Base-by-base conservation (phyloP, 30 jellyfish, hydroid and myxozoan genomes). In the Catostylus mosaicus region DNA sequence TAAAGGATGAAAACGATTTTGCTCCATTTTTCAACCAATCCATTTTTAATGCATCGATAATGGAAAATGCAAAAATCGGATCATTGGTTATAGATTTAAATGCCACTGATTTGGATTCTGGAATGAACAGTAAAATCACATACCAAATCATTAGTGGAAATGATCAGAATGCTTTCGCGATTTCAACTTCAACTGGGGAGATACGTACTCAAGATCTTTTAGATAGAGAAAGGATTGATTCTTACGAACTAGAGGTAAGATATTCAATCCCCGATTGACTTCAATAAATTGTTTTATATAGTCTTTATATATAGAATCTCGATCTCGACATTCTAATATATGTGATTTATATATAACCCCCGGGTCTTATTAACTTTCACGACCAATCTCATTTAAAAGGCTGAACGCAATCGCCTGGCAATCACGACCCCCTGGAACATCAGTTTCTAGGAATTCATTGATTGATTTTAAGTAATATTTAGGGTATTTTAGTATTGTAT, bases 41-140 rank as follows among this genome's bases (percentile, higher is more conserved):
- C 5, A 33, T 7, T n/a, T 74, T 73, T 73, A 54, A 64, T 35
- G 75, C 70, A 22, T 23, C 82, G 27, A 61, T 85, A 26, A 24
- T 7, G 0, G 98, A 92, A 26, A 52, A 65, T 37, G 67, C 92
- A 32, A 56, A 75, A 24, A 72, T 82, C 38, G 97, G 96, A 19
- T 74, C 90, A 16, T 22, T 69, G 23, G 96, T 90, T 32, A 74
- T 84, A 24, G 47, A 29, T 31, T n/a, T 82, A 0, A 23, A 63
- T 33, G 97, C 96, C 22, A 48, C 47, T 32, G 92, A 82, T 67
- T 38, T 36, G 0, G 92, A 82, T 38, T 50, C 85, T 1, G 85
- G 78, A 5, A 16, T 67, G 29, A 82, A 82, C 31, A 47, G 79
- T 79, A 50, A 67, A 38, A 35, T 82, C 4, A 31, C 88, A 27